A percentile compares a stretch with the other conserved stretches of the same genome.
These are phyloP conservation scores for Aegotheles bennettii DNA, from an alignment of 2,113 vertebrate species.

Conservation along the genomic window DNA sequence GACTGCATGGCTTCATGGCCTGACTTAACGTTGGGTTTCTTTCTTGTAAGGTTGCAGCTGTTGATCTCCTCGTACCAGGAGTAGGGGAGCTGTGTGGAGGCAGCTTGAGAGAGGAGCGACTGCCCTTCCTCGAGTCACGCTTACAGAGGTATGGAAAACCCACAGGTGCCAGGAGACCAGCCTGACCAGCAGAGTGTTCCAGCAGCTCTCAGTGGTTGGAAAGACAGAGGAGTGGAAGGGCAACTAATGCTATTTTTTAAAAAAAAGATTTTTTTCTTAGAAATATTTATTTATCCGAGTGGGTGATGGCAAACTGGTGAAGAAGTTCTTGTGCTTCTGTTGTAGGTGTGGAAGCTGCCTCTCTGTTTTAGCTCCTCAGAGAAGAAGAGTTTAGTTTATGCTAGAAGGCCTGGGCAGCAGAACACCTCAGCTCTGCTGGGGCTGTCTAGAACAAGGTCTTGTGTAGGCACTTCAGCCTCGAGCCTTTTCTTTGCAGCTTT, in stretches of 20 bases:
- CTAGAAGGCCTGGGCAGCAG: not conserved
- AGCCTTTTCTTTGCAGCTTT: not conserved
- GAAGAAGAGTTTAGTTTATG: not conserved
- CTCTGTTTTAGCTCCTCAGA: not conserved
- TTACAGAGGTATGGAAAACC: conserved; percentile 77
- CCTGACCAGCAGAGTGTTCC: not conserved
- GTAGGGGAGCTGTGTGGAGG: conserved; percentile 93
- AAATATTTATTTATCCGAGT: not conserved
- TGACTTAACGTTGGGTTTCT: not conserved
- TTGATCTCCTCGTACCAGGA: conserved; percentile 92
- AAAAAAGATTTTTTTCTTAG: not conserved
- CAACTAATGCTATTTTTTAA: not conserved
- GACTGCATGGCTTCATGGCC: not conserved
- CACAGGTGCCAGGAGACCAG: not conserved
- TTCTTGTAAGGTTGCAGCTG: conserved; percentile 84
- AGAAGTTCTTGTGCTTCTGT: not conserved
- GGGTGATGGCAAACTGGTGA: not conserved
- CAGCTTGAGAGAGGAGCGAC: conserved; percentile 90
- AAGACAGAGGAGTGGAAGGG: not conserved
- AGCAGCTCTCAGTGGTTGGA: not conserved
- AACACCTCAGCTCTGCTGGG: not conserved
- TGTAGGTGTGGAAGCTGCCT: not conserved
- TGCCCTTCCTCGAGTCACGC: conserved; percentile 76
- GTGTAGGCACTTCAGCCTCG: not conserved
- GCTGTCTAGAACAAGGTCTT: not conserved